Conservation (phyloP, 1,140 invertebrate species). For the Agraylea sexmaculata region DNA sequence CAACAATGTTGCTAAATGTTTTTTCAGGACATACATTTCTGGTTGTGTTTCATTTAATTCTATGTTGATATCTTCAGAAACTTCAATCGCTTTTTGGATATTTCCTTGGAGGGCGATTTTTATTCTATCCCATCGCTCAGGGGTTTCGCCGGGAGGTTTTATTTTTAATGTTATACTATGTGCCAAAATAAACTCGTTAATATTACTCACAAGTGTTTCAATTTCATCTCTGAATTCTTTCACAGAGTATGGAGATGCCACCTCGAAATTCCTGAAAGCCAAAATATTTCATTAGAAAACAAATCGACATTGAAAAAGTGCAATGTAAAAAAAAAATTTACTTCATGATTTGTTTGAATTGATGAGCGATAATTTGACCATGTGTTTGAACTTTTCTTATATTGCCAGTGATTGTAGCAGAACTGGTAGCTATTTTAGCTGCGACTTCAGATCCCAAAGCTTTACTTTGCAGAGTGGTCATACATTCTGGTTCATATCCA, state of each 20-base stretch:
- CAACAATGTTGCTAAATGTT: conserved; percentile 33
- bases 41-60: conserved; percentile 35
- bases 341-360: conserved; percentile 38
- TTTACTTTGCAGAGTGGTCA: conserved; percentile 69
- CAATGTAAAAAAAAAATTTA: conserved; percentile 20
- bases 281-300: not conserved
- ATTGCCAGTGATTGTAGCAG: conserved; percentile 39
- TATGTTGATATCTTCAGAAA: conserved; percentile 36
- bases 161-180: conserved; percentile 41
- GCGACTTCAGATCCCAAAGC: conserved; percentile 49
- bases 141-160: conserved; percentile 37
- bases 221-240: conserved; percentile 29
- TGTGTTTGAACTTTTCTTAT: conserved; percentile 42
- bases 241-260: conserved; percentile 26
- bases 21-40: conserved; percentile 30
- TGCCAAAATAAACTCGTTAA: conserved; percentile 38
- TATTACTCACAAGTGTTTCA: conserved; percentile 24
- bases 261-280: conserved; percentile 32
- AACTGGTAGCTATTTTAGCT: conserved; percentile 33
- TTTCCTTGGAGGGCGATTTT: conserved; percentile 36
- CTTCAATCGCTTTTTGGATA: conserved; percentile 35
- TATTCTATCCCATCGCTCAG: conserved; percentile 40
- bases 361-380: conserved; percentile 38
- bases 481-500: conserved; percentile 64
- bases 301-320: not conserved